These are phyloP conservation scores for Cyprinodon tularosa DNA, from an alignment of 2,113 vertebrate genomes.

Conservation along the genomic window DNA sequence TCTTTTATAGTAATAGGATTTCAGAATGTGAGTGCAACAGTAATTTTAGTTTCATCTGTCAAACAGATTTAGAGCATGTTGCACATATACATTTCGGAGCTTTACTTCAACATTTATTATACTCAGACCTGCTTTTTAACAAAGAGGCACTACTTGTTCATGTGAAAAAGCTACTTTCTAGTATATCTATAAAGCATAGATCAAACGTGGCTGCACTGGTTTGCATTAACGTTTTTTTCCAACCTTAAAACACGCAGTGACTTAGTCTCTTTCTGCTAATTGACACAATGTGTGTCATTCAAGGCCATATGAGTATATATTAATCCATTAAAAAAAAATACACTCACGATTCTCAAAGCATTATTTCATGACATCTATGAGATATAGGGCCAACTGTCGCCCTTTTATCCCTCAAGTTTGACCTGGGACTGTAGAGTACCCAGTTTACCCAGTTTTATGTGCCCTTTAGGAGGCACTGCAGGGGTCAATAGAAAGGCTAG, in stretches of 20 bases:
- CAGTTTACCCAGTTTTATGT: too few species aligned
- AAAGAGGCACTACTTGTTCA: not conserved
- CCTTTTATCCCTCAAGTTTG: too few species aligned
- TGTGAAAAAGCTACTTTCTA: not conserved
- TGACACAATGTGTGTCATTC: too few species aligned
- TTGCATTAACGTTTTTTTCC: not conserved
- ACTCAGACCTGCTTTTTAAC: slow-evolving; percentile 16
- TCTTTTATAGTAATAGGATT: slow-evolving; percentile 72
- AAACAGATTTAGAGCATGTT: slow-evolving; percentile 56
- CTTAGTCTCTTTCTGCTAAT: not conserved
- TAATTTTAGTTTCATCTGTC: slow-evolving; percentile 64
- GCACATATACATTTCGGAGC: slow-evolving; percentile 50
- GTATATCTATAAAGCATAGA: not conserved
- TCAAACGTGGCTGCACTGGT: not conserved
- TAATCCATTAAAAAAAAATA: too few species aligned
- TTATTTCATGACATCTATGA: too few species aligned
- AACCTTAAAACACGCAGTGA: not conserved
- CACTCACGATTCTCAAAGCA: too few species aligned
- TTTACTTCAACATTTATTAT: slow-evolving; percentile 24
- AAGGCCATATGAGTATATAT: not conserved
- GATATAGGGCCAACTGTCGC: too few species aligned
- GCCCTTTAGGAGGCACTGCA: too few species aligned
- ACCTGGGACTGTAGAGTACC: too few species aligned
- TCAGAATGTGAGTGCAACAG: slow-evolving; percentile 62
- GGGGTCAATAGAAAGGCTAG: too few species aligned